These are phyloP conservation scores for Leucoptera coffeella DNA, from an alignment of 2,888 invertebrate species.

Conservation along the genomic window DNA sequence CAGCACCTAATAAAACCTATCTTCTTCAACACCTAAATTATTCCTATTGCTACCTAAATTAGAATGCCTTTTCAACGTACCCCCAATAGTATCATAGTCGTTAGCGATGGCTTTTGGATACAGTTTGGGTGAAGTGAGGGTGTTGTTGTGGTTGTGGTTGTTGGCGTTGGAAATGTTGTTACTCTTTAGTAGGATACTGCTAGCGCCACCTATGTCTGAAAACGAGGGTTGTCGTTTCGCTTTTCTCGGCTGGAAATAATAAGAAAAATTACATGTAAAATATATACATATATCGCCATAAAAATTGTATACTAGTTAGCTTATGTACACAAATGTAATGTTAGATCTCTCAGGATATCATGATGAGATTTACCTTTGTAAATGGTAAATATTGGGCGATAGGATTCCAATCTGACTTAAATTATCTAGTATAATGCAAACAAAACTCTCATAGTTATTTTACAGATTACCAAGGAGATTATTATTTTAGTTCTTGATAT, in stretches of 20 bases:
- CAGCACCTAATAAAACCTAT: conserved; percentile 58
- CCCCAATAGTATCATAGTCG: conserved; percentile 64
- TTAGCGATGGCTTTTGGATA: conserved; percentile 66
- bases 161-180: conserved; percentile 57
- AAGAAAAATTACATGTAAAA: too few species aligned
- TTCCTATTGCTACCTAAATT: conserved; percentile 61
- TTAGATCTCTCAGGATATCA: too few species aligned
- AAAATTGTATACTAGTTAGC: too few species aligned
- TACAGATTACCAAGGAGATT: too few species aligned
- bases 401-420: too few species aligned
- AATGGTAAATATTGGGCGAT: too few species aligned
- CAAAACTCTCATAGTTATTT: too few species aligned
- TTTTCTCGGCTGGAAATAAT: conserved; percentile 38
- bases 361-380: too few species aligned
- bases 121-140: conserved; percentile 62
- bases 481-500: too few species aligned
- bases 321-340: too few species aligned
- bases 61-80: conserved; percentile 72
- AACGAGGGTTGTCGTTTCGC: conserved; percentile 68
- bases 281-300: too few species aligned
- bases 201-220: conserved; percentile 46
- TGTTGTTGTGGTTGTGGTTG: conserved; percentile 44
- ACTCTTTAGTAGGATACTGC: conserved; percentile 48
- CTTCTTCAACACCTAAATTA: conserved; percentile 58
- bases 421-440: too few species aligned